Evolutionary conservation across 2,888 invertebrate species (phyloP).

Genomic region (Brachynemurus nebulosus): DNA sequence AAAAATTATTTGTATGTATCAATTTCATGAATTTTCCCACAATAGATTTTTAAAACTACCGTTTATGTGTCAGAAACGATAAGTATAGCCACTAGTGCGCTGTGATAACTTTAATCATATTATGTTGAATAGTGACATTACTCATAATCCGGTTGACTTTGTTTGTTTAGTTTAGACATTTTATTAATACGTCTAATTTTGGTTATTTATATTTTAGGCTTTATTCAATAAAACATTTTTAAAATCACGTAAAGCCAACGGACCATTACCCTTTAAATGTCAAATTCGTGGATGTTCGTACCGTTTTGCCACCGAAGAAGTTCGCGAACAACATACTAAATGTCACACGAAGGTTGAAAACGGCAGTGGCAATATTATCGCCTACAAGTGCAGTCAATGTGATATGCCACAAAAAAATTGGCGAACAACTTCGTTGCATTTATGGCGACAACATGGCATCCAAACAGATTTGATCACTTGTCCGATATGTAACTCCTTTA

Average conservation of each 20-base stretch:
- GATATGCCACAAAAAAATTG: slow-evolving; percentile 40
- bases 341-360: slow-evolving; percentile 32
- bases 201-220: background rate
- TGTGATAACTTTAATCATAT: too few species aligned
- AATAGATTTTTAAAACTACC: too few species aligned
- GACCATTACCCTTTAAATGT: slow-evolving; percentile 30
- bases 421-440: slow-evolving; percentile 50
- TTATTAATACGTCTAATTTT: too few species aligned
- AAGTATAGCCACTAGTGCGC: too few species aligned
- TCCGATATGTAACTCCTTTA: slow-evolving; percentile 40
- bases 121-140: too few species aligned
- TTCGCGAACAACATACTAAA: slow-evolving; percentile 34
- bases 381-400: slow-evolving; percentile 40
- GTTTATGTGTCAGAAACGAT: too few species aligned
- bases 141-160: too few species aligned
- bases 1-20: too few species aligned
- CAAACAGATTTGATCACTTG: slow-evolving; percentile 44
- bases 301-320: slow-evolving; percentile 34
- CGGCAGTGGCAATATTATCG: slow-evolving; percentile 25
- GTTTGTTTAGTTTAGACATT: too few species aligned
- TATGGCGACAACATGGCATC: slow-evolving; percentile 52
- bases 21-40: too few species aligned
- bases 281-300: slow-evolving; percentile 37
- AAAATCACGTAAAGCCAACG: background rate
- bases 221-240: background rate